Percentiles rank a stretch among this genome's conserved stretches.
phyloP scores from a whole-genome alignment of 2,888 invertebrate species.

The Dichetophora obliterata region DNA sequence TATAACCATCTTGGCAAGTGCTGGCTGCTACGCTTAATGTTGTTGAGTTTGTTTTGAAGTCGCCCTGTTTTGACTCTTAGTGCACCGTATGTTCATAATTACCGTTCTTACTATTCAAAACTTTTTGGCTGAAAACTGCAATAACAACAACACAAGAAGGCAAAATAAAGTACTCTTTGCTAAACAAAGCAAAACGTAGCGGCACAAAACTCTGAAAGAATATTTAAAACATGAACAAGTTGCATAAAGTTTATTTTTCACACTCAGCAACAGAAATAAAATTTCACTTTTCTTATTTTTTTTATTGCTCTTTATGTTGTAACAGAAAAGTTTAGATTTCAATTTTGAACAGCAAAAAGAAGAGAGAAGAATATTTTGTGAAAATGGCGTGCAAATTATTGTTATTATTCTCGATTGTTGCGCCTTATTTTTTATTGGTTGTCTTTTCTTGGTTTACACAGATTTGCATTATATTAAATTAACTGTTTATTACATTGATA shows the following conservation, averaged over 20 bases:
- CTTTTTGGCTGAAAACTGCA: conserved; percentile 12
- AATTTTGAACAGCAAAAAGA: not conserved
- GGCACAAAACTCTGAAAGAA: not conserved
- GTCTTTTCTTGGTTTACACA: not conserved
- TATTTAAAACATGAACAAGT: not conserved
- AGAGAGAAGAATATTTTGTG: not conserved
- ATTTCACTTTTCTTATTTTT: not conserved
- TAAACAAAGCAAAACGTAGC: conserved; percentile 2
- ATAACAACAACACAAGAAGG: not conserved
- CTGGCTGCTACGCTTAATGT: conserved; percentile 35
- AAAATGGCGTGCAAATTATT: conserved; percentile 18
- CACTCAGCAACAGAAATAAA: not conserved
- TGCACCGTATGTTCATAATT: conserved; percentile 50
- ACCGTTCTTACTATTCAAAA: conserved; percentile 43
- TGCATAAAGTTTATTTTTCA: conserved; percentile 1
- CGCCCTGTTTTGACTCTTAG: not conserved
- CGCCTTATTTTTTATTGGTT: not conserved
- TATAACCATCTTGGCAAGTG: not conserved
- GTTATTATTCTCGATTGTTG: not conserved
- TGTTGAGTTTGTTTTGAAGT: conserved; percentile 16
- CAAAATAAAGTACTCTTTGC: not conserved
- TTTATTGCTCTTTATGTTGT: not conserved
- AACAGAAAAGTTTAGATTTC: not conserved
- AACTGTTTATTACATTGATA: too few relatives aligned
- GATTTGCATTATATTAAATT: not conserved